Evolutionary conservation across 2,113 vertebrate genomes (phyloP).

Genomic region (Terrapene triunguis): DNA sequence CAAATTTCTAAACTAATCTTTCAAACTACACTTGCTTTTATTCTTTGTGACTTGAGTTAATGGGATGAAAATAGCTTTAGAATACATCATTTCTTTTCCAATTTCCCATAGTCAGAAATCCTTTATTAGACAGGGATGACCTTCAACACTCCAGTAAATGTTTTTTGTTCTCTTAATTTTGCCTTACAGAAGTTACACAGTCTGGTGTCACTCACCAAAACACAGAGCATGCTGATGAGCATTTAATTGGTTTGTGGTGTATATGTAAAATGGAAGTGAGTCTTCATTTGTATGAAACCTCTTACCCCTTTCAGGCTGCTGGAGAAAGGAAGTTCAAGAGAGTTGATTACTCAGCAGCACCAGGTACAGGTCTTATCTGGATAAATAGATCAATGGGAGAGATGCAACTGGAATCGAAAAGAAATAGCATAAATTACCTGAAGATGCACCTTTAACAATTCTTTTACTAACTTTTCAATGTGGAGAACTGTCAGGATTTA

Average conservation of each 20-base stretch:
- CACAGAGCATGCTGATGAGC: not conserved
- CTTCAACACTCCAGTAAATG: conserved; percentile 70
- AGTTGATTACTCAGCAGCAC: conserved; percentile 17
- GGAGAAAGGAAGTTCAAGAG: not conserved
- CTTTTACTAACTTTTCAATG: not conserved
- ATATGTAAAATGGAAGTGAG: conserved; percentile 20
- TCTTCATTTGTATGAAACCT: conserved; percentile 9
- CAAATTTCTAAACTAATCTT: conserved; percentile 68
- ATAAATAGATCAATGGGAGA: not conserved
- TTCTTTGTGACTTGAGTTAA: conserved; percentile 81
- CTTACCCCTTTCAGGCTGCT: not conserved
- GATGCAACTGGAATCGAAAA: not conserved
- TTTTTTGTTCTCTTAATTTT: conserved; percentile 75
- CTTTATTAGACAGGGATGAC: conserved; percentile 77
- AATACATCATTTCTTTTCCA: conserved; percentile 75
- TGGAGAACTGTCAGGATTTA: accelerated
- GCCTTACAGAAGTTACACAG: conserved; percentile 45
- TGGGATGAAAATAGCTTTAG: conserved; percentile 79
- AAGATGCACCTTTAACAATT: not conserved
- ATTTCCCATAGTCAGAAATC: conserved; percentile 73
- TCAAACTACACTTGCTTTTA: conserved; percentile 74
- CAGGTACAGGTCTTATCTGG: conserved; percentile 7
- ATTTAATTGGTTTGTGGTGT: conserved; percentile 53
- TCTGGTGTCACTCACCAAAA: conserved; percentile 41
- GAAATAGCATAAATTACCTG: not conserved